Base-by-base conservation (phyloP, 2,888 invertebrate genomes). In the Leptopilina myrica region DNA sequence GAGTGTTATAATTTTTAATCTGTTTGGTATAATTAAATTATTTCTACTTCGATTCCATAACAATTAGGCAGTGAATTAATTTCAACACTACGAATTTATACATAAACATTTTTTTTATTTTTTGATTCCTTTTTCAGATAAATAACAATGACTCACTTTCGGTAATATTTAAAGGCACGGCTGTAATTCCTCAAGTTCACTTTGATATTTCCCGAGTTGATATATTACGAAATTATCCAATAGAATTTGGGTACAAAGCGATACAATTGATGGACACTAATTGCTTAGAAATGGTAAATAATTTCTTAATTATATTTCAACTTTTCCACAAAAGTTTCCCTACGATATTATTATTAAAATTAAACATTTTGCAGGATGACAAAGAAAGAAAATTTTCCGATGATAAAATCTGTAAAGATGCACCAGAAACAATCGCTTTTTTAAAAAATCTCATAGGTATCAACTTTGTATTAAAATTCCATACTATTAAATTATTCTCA, bases 151-250 rank as follows among this genome's bases (percentile, higher is more conserved):
- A 12, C 43, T 9, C 53, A 33, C 92, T 93, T 67, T 89, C 91
- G 0, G 92, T 95, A 66, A 92, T 92, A 80, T 92, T 94, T 5
- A 92, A 90, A 83, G 95, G 95, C 53, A 93, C 93, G 90, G 94
- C 93, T 12, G 93, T 93, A 3, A 92, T 94, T 80, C 93, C 94
- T 4, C 95, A 95, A 92, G 88, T 94, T 49, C 94, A 93, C 86
- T 87, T 94, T 43, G 90, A 91, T 65, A 86, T 94, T 33, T 92
- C 92, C 11, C 92, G 93, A 80, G 92, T 92, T 12, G 87, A 89
- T 66, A 86, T 91, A 46, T 84, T 86, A 43, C 82, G 90, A 9
- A 91, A 92, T 46, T 81, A 86, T 76, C 81, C 85, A 5, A 87
- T 89, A 12, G 88, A 91, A 84, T 82, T 92, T 15, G 93, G 93